A percentile compares a stretch with the other conserved stretches of the same genome.
Evolutionary conservation across 2,113 vertebrate species (phyloP).

Genomic region (Abramis brama): DNA sequence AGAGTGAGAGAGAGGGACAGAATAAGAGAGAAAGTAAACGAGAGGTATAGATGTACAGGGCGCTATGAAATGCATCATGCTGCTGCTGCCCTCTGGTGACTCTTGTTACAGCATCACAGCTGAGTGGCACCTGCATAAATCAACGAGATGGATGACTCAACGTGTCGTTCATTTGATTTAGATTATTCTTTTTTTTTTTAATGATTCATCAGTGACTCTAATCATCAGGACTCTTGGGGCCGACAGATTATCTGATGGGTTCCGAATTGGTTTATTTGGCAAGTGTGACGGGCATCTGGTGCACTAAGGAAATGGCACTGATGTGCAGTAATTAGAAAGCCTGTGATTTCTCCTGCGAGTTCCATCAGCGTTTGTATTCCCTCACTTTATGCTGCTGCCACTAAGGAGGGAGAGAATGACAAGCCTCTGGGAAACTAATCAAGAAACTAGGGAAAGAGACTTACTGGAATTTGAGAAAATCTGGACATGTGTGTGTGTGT

Average conservation of each 20-base stretch:
- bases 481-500: constrained; percentile 12
- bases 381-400: background rate
- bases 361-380: constrained; percentile 15
- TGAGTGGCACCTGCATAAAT: background rate
- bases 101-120: background rate
- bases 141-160: background rate
- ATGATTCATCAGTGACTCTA: constrained; percentile 34
- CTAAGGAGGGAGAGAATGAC: constrained; percentile 17
- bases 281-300: constrained; percentile 40
- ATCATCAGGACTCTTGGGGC: constrained; percentile 11
- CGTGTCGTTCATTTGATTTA: background rate
- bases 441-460: background rate
- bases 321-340: constrained; percentile 28
- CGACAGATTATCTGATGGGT: constrained; percentile 1
- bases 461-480: constrained; percentile 2
- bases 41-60: background rate
- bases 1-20: background rate
- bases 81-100: constrained; percentile 43
- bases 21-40: background rate
- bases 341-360: constrained; percentile 36
- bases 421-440: constrained; percentile 22
- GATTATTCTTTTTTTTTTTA: constrained; percentile 27
- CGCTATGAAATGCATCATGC: background rate
- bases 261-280: constrained; percentile 32
- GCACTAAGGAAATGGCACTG: constrained; percentile 22